These are phyloP conservation scores for Probosciger aterrimus DNA, from an alignment of 2,113 vertebrate genomes.

Conservation along the genomic window DNA sequence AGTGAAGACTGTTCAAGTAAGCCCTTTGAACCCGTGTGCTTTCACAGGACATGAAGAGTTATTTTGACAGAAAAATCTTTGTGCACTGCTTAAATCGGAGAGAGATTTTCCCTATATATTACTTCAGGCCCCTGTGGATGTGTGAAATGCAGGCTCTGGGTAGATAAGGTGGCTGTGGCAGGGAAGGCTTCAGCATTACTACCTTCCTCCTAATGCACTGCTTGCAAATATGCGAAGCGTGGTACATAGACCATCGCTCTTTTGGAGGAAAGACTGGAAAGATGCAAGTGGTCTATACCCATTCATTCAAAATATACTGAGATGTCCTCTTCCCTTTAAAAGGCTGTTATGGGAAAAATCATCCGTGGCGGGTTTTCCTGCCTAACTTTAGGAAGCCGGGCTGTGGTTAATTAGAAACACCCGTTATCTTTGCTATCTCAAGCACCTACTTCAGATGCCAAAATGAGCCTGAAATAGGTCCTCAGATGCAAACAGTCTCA, in stretches of 20 bases:
- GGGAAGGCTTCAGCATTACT: not conserved
- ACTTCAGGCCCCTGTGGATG: not conserved
- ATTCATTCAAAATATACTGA: not conserved
- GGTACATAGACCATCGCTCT: not conserved
- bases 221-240: not conserved
- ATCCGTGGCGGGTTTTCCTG: not conserved
- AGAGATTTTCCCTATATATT: not conserved
- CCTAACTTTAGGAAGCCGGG: not conserved
- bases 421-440: not conserved
- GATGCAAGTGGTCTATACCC: too few relatives aligned
- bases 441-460: not conserved
- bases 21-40: not conserved
- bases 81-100: not conserved
- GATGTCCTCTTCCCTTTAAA: not conserved
- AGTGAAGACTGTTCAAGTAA: not conserved
- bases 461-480: not conserved
- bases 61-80: not conserved
- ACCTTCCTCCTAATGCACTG: not conserved
- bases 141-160: not conserved
- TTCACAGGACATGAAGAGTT: not conserved
- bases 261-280: not conserved
- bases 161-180: rapidly evolving
- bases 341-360: not conserved
- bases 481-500: not conserved
- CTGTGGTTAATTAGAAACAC: not conserved